Evolutionary conservation across 2,888 invertebrate genomes (phyloP), one percentile per base, ranked within the genome.

Genomic region (Drosophila conformis): DNA sequence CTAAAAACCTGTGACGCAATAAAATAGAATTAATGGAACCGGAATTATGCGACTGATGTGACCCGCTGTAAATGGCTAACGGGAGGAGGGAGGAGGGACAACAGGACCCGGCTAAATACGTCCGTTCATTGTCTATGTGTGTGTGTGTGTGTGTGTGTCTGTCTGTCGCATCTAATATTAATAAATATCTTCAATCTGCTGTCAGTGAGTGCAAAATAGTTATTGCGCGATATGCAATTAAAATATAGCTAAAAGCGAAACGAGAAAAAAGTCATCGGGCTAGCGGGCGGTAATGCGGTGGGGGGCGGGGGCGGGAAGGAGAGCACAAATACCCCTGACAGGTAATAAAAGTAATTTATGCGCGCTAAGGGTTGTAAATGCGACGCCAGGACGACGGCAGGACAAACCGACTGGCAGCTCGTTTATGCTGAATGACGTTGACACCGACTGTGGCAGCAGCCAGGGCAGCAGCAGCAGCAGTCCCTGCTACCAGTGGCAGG

Each of bases 321-420:
- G 70, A 71, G 75, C 77, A 73, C 81, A 90, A 90, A 83, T 89
- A 90, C 90, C 90, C 84, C 87, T 91, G 91, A 91, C 92, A 91
- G 91, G 92, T 91, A 91, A 91, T 91, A 91, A 92, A 92, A 91
- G 91, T 92, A 90, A 91, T 92, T 91, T 91, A 91, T 91, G 92
- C 85, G 77, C 82, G 75, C 87, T 84, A 92, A 91, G 91, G 92
- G 91, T 92, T 90, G 92, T 78, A 87, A 89, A 78, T 68, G 89
- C 88, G 79, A 53, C 52, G 52, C 38, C 56, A 38, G 85, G 76
- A 77, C 76, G 75, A 64, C 57, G 59, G 53, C 61, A 64, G 61
- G 62, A 60, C 63, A 59, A 46, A 66, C 36, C 69, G 71, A 80
- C 76, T 71, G 78, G 63, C 84, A 83, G 84, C 88, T 85, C 86